Base-by-base conservation (phyloP, 2,888 invertebrate species). In the Linhomoeus sp. region DNA sequence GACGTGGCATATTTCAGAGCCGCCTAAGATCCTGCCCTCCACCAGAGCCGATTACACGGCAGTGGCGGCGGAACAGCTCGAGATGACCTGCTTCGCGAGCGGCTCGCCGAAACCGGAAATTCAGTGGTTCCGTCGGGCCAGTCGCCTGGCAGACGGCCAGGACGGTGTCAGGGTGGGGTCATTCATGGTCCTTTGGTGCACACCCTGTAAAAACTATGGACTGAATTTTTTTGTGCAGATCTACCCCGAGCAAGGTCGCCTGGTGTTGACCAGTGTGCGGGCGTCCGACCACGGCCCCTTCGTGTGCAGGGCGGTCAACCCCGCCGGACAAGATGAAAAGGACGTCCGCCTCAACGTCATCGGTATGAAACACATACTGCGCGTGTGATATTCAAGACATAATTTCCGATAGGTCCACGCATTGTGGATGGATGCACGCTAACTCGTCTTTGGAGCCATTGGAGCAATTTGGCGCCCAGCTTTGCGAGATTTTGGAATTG, bases 301-400 rank as follows among this genome's bases (percentile, higher is more conserved):
- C 60, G 70, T 72, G 0, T 79, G 78, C 55, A 67, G 73, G 1
- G 76, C 73, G 0, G 65, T 68, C 23, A 78, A 77, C 63, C 66
- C 68, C 1, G 75, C 74, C 0, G 77, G 77, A 1, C 69, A 71
- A 0, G 69, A 69, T 1, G 67, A 70, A 41, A 69, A 73, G 1
- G 66, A 66, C 1, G 71, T 76, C 43, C 56, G 63, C n/a, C 58
- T 79, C 0, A 62, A 63, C 17, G 74, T 79, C 0, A 69, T 75
- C 49, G 66, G 69, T 69, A 50, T 52, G 57, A 49, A 5, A 14
- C 22, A 45, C n/a, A n/a, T n/a, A n/a, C n/a, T n/a, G n/a, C n/a
- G n/a, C n/a, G 20, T 46, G 46, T 26, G 20, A 42, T 20, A 7
- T 49, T 9, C 5, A 29, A 33, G n/a, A n/a, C n/a, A n/a, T n/a